Evolutionary conservation across 30 jellyfish, hydroid and myxozoan species (phyloP).

Genomic region (Cassiopea andromeda): DNA sequence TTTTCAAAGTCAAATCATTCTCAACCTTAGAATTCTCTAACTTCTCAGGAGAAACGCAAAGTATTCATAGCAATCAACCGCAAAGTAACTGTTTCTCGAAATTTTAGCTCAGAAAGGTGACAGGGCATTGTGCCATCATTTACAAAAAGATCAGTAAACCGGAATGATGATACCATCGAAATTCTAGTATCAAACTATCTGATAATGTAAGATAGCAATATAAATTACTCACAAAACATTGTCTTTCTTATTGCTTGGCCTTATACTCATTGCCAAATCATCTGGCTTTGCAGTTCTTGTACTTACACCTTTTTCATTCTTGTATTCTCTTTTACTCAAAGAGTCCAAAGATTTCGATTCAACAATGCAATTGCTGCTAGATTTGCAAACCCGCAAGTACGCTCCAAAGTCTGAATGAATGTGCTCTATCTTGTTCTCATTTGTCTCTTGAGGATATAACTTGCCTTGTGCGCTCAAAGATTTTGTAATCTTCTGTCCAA

Average conservation of each 20-base stretch:
- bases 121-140: too few species aligned
- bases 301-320: conserved; percentile 4
- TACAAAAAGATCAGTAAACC: too few species aligned
- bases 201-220: not conserved
- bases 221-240: conserved; percentile 59
- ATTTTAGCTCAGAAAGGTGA: too few species aligned
- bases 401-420: conserved; percentile 41
- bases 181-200: too few species aligned
- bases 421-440: conserved; percentile 2
- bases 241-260: conserved; percentile 87
- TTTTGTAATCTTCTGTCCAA: conserved; percentile 49
- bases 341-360: conserved; percentile 17
- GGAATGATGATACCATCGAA: too few species aligned
- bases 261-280: conserved; percentile 86
- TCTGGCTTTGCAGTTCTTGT: conserved; percentile 79
- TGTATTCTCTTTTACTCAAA: conserved; percentile 43
- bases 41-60: too few species aligned
- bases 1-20: too few species aligned
- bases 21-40: too few species aligned
- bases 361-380: conserved; percentile 40
- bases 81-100: too few species aligned
- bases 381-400: conserved; percentile 58
- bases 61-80: too few species aligned
- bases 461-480: conserved; percentile 75
- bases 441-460: conserved; percentile 44